These are phyloP conservation scores for Gallinago stenura DNA, from an alignment of 2,797 vertebrate species.

Conservation along the genomic window DNA sequence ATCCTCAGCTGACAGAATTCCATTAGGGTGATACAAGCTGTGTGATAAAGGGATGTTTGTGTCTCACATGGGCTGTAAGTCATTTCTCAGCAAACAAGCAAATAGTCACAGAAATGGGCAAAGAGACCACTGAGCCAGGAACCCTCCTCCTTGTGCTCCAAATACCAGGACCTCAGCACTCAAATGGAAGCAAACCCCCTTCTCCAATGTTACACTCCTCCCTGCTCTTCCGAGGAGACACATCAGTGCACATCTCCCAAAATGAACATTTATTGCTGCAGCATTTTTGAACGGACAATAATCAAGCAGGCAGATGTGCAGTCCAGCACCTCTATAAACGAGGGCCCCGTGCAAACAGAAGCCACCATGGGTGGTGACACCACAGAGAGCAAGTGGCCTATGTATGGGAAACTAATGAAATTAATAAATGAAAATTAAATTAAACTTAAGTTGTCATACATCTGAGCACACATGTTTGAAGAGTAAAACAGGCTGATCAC, in stretches of 20 bases:
- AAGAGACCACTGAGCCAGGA: constrained; percentile 13
- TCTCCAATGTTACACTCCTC: background rate
- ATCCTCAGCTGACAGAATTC: constrained; percentile 65
- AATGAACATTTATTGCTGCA: background rate
- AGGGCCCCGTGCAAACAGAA: background rate
- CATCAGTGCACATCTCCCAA: background rate
- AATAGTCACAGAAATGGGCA: constrained; percentile 39
- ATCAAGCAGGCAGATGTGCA: background rate
- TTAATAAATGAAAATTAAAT: background rate
- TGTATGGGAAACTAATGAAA: accelerated
- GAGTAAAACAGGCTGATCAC: background rate
- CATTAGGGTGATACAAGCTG: constrained; percentile 72
- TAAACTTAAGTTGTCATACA: background rate
- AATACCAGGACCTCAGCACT: background rate
- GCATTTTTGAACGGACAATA: background rate
- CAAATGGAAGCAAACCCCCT: background rate
- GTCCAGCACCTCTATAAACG: background rate
- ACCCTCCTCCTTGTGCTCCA: background rate
- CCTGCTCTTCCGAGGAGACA: background rate
- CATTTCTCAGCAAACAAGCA: constrained; percentile 60
- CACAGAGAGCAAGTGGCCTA: background rate
- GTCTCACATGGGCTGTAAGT: constrained; percentile 54
- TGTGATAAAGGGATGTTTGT: constrained; percentile 69
- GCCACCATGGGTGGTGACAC: background rate
- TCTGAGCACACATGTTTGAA: accelerated